These are phyloP conservation scores for Calephelis perditalis DNA, from an alignment of 2,888 invertebrate genomes.

Conservation along the genomic window DNA sequence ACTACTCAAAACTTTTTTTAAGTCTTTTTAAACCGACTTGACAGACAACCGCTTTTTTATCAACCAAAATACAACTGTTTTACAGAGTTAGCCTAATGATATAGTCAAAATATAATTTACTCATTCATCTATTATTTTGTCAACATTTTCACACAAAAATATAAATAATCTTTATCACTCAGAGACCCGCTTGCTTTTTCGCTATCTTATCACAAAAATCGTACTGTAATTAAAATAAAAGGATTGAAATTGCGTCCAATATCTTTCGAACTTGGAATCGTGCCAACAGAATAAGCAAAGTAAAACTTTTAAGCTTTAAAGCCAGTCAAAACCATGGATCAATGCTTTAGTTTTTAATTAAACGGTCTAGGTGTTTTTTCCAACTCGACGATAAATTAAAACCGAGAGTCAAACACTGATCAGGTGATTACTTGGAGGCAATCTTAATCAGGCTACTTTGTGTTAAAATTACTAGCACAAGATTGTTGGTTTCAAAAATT, in stretches of 20 bases:
- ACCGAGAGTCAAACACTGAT: not conserved
- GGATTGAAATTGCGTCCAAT: not conserved
- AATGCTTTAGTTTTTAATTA: not conserved
- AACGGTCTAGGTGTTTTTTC: not conserved
- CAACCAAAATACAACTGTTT: no score
- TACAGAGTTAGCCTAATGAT: no score
- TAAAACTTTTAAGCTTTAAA: not conserved
- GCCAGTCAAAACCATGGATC: not conserved
- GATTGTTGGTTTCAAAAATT: not conserved
- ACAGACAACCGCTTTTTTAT: no score
- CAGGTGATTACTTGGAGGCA: not conserved
- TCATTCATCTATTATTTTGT: no score
- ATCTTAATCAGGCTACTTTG: not conserved
- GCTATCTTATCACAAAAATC: no score
- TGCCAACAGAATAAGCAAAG: not conserved
- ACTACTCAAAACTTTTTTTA: no score
- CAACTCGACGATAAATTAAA: not conserved
- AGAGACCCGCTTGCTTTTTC: no score
- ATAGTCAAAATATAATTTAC: no score
- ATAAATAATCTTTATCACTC: no score
- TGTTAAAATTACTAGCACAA: not conserved
- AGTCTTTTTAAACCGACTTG: no score
- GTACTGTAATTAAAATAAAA: not conserved
- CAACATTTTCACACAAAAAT: no score
- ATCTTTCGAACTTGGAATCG: not conserved